Conservation (phyloP, 2,888 invertebrate species). For the Morpho achilles region DNA sequence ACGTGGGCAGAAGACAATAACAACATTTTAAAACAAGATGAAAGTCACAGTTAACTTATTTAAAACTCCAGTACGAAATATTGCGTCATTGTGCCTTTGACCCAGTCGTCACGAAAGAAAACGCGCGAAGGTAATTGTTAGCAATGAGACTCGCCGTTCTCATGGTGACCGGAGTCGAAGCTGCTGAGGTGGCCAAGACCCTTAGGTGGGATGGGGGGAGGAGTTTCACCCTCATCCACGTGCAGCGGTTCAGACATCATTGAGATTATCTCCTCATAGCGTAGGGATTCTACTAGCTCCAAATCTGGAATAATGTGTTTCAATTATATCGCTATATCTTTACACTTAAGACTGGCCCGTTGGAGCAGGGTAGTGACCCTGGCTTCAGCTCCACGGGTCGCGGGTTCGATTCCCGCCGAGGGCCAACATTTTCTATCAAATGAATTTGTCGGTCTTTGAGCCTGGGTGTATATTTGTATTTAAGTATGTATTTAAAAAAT, state of each 20-base stretch:
- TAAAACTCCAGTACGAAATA: slow-evolving; percentile 20
- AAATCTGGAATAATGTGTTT: slow-evolving; percentile 43
- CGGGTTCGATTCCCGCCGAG: no score
- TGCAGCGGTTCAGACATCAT: slow-evolving; percentile 67
- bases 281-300: slow-evolving; percentile 64
- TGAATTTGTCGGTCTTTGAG: no score
- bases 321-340: no score
- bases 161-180: slow-evolving; percentile 69
- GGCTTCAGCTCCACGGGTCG: no score
- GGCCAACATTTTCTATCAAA: no score
- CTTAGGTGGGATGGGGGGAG: slow-evolving; percentile 71
- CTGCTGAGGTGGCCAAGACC: slow-evolving; percentile 68
- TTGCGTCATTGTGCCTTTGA: slow-evolving; percentile 10
- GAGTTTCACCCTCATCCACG: slow-evolving; percentile 62
- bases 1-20: neutral
- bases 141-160: slow-evolving; percentile 67
- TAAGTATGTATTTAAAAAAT: no score
- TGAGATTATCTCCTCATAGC: slow-evolving; percentile 71
- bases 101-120: slow-evolving; percentile 3
- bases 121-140: slow-evolving; percentile 31
- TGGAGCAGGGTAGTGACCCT: no score
- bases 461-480: no score
- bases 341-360: no score
- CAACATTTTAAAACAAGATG: neutral
- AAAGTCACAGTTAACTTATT: neutral